Evolutionary conservation across 2,888 invertebrate genomes (phyloP), one percentile per base, ranked within the genome.

Genomic region (Lypha dubia): DNA sequence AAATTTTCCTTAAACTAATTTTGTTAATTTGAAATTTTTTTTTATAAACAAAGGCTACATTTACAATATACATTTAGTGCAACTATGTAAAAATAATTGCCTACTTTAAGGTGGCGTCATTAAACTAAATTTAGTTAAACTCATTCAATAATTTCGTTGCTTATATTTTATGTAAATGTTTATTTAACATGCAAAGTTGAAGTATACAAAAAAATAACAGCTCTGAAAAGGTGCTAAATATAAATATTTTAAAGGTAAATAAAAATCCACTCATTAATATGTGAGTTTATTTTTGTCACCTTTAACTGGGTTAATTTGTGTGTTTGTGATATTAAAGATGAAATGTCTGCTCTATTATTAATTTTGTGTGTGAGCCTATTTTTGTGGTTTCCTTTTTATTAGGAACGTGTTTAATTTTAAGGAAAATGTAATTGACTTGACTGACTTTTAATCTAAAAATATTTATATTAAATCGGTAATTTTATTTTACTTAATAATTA

Each of bases 161-260:
- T 7, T 35, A 20, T 46, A 46, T 38, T 58, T 58, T 13, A 20
- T 60, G 13, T 38, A 65, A 79, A 73, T 74, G 80, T 32, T 24
- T 46, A 3, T 63, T 22, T 63, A 63, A 56, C 79, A 79, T 79
- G 79, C 79, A 63, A 71, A 71, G 44, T 60, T 41, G 3, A 24
- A n/a, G n/a, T n/a, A n/a, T n/a, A 24, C 9, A 24, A 56, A 28
- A 41, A 41, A 35, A 35, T 5, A 35, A 35, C 35, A 35, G 38
- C 67, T 28, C 20, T 8, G 8, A 3, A 70, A 53, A 70, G 32
- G 44, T 44, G 62, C 41, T 53, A 53, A 51, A 49, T 35, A 46
- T 63, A 63, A 32, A 44, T 70, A 56, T 70, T 60, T 22, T 41
- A 77, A 60, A 58, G 60, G 35, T 51, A 41, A 77, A 20, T 17